Conservation (phyloP, 2,113 vertebrate species). For the Patagioenas fasciata region DNA sequence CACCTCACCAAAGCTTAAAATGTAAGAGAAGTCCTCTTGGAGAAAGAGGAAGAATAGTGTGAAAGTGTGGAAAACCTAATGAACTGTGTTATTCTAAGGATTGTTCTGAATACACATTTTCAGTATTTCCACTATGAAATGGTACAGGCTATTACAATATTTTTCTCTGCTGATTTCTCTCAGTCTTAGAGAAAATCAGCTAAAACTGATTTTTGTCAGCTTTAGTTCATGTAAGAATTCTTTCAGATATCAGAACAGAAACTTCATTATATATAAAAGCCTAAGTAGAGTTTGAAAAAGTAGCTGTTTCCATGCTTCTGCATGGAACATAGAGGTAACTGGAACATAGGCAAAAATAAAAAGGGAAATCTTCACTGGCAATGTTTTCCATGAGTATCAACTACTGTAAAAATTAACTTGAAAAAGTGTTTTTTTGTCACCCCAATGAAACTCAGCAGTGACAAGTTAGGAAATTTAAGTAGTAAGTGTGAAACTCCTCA, state of each 20-base stretch:
- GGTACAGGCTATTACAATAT: not conserved
- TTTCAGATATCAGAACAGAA: not conserved
- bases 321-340: not conserved
- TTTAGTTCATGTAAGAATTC: not conserved
- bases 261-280: not conserved
- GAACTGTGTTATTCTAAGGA: not conserved
- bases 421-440: not conserved
- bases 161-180: not conserved
- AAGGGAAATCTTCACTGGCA: not conserved
- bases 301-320: not conserved
- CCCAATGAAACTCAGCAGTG: not conserved
- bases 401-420: not conserved
- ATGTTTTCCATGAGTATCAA: not conserved
- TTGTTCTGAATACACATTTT: not conserved
- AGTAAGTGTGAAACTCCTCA: not conserved
- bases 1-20: not conserved
- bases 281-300: not conserved
- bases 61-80: not conserved
- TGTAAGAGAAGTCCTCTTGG: not conserved
- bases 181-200: not conserved
- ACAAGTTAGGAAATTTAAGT: not conserved
- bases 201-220: not conserved
- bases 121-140: not conserved
- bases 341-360: not conserved
- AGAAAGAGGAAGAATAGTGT: not conserved